Evolutionary conservation across 2,113 vertebrate genomes (phyloP), one percentile per base, ranked within the genome.

Genomic region (Alethe diademata): DNA sequence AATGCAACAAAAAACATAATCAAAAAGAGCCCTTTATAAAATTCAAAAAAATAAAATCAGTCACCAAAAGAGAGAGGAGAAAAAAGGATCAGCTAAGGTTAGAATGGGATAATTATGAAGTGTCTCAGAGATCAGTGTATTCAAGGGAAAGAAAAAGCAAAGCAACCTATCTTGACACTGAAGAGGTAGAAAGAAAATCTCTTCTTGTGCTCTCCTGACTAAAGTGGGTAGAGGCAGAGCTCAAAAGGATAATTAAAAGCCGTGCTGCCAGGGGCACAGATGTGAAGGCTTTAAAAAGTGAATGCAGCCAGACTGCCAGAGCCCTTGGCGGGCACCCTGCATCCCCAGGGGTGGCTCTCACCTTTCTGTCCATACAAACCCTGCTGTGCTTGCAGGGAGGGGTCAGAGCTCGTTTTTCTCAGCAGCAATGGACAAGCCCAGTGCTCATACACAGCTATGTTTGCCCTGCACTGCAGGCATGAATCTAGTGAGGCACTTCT

Each of bases 1-100:
- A 96, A 93, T 95, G 92, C 83, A 93, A 95, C 75, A 90, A 92
- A 92, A 78, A 67, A 28, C 15, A 60, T 94, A 78, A 93, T 95
- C 95, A 81, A 91, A 93, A 65, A 92, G 14, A 14, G 72, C 9
- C 81, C 12, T 61, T 61, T 58, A 90, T 88, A 90, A 93, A 92
- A 95, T 94, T 78, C 10, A 74, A 81, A 78, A 66, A 94, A 96
- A 90, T 88, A 90, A 95, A 95, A 80, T 36, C 73, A 66, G n/a
- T 66, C 26, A 88, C 8, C 54, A 47, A 78, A 82, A 75, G 5
- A 8, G 31, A 90, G 23, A 35, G 28, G 31, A 38, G 17, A 51
- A 87, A 78, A 78, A 83, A 84, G 28, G 26, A 69, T 71, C 38
- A 73, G 25, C 36, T 69, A 42, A 86, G 42, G 35, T n/a, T 86